Evolutionary conservation across 1,140 invertebrate species (phyloP).

Genomic region (Heterodera schachtii): DNA sequence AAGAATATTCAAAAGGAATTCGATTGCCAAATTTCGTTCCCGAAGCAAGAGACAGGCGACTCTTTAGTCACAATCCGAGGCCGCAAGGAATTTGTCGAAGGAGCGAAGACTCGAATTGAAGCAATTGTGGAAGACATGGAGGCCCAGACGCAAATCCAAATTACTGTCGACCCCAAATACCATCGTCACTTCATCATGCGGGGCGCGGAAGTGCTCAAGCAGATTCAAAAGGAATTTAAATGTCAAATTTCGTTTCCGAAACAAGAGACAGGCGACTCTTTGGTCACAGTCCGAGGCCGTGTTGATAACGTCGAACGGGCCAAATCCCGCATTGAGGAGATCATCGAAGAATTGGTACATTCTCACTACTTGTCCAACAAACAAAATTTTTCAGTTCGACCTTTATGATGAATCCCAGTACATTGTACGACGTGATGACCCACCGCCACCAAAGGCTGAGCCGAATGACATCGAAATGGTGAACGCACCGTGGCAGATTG

Average conservation of each 20-base stretch:
- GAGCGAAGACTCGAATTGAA: slow-evolving; percentile 79
- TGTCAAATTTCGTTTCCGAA: slow-evolving; percentile 74
- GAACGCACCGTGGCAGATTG: slow-evolving; percentile 53
- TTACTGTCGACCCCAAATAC: slow-evolving; percentile 77
- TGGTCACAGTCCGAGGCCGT: slow-evolving; percentile 69
- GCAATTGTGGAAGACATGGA: slow-evolving; percentile 81
- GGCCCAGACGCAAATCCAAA: background rate
- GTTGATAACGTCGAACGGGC: slow-evolving; percentile 85
- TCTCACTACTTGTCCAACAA: slow-evolving; percentile 70
- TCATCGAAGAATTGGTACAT: slow-evolving; percentile 80
- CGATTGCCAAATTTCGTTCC: slow-evolving; percentile 69
- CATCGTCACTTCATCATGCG: slow-evolving; percentile 92
- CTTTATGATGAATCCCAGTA: slow-evolving; percentile 34
- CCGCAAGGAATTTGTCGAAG: slow-evolving; percentile 83
- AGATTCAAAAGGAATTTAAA: slow-evolving; percentile 75
- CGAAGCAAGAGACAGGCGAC: slow-evolving; percentile 74
- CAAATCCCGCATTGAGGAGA: slow-evolving; percentile 80
- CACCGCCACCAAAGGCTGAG: slow-evolving; percentile 9
- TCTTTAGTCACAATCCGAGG: slow-evolving; percentile 66
- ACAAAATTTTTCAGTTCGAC: slow-evolving; percentile 70
- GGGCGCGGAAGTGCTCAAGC: slow-evolving; percentile 82
- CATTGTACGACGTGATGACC: slow-evolving; percentile 30
- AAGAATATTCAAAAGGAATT: slow-evolving; percentile 86
- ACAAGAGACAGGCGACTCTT: slow-evolving; percentile 73
- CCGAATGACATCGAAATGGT: slow-evolving; percentile 49